These are phyloP conservation scores for Chiloscyllium plagiosum DNA, from an alignment of 2,113 vertebrate species.

Conservation along the genomic window DNA sequence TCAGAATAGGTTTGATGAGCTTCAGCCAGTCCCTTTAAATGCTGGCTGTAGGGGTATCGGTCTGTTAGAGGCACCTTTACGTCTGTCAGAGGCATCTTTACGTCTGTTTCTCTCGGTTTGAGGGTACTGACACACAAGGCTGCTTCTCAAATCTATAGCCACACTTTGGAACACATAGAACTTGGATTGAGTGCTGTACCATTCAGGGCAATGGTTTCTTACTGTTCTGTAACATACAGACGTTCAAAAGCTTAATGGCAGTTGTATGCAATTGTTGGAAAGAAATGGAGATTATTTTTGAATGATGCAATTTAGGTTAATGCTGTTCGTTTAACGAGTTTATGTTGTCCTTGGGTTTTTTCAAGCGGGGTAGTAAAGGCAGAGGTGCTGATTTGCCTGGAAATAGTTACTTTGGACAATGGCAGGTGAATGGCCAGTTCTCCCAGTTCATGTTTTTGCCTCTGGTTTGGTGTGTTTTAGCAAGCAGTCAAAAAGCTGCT, in stretches of 20 bases:
- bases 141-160: neutral
- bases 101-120: neutral
- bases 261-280: neutral
- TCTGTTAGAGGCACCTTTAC: too few species aligned
- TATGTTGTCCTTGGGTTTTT: too few species aligned
- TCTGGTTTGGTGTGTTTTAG: too few species aligned
- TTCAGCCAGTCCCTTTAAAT: neutral
- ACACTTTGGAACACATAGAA: neutral
- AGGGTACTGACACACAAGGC: neutral
- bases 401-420: too few species aligned
- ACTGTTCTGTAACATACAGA: neutral
- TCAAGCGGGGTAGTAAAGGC: too few species aligned
- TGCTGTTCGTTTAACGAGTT: too few species aligned
- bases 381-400: too few species aligned
- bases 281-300: neutral
- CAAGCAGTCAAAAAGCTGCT: too few species aligned
- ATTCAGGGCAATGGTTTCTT: neutral
- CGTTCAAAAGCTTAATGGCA: neutral
- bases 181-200: neutral
- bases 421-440: too few species aligned
- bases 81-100: neutral
- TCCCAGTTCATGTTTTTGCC: too few species aligned
- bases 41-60: too few species aligned
- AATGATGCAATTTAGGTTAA: neutral
- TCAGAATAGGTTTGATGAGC: neutral